phyloP scores from a whole-genome alignment of 2,113 vertebrate species.

The Trichechus manatus region DNA sequence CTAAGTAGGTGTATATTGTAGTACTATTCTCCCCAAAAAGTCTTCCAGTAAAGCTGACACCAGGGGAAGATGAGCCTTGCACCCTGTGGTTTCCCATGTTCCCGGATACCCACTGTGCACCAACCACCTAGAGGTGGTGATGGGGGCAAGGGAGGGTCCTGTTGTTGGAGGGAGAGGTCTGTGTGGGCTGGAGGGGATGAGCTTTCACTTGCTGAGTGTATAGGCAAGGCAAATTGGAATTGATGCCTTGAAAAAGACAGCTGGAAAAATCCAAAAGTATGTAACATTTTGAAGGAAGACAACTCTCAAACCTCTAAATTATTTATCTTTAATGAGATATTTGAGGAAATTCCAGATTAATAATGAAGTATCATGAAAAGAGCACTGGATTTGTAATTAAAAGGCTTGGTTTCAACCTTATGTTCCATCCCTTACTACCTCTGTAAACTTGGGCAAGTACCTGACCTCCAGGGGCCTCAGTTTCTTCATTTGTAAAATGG shows the following conservation, averaged over 20 bases:
- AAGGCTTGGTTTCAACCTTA: conserved; percentile 47
- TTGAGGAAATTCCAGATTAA: not conserved
- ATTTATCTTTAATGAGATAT: not conserved
- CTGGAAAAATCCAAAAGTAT: not conserved
- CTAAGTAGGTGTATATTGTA: not conserved
- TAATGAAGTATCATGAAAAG: not conserved
- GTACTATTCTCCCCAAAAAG: not conserved
- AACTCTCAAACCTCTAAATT: conserved; percentile 12
- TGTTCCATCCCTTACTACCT: not conserved
- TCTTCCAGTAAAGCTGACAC: not conserved
- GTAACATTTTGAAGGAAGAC: not conserved
- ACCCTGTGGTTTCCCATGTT: not conserved
- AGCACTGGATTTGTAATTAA: conserved; percentile 39
- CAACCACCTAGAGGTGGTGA: not conserved
- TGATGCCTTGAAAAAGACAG: not conserved
- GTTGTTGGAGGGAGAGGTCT: rapidly evolving
- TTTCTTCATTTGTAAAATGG: conserved; percentile 12
- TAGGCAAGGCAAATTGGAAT: not conserved
- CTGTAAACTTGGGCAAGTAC: not conserved
- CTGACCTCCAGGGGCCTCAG: conserved; percentile 13
- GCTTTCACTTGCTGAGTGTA: not conserved
- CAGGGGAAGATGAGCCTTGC: not conserved
- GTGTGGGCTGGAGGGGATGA: no score
- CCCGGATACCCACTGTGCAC: not conserved
- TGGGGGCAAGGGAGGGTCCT: rapidly evolving